Conservation (phyloP, 2,113 vertebrate species). For the Romanogobio albipinnatus region DNA sequence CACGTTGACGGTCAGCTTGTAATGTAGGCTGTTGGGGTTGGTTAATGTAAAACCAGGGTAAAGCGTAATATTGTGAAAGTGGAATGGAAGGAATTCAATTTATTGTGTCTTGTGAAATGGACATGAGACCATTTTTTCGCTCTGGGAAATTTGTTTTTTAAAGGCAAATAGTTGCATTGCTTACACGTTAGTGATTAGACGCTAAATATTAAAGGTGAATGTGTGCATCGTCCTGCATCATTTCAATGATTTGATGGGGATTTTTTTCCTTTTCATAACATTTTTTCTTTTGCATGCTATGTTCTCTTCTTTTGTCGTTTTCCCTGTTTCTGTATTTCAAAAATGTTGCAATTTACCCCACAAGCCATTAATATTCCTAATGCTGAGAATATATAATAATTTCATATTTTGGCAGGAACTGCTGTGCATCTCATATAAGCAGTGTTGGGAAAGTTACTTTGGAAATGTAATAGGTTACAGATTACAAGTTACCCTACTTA, state of each 20-base stretch:
- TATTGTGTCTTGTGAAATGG: not conserved
- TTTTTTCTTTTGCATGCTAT: not conserved
- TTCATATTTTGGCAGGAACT: not conserved
- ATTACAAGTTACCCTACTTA: too few relatives aligned
- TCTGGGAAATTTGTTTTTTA: not conserved
- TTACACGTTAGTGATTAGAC: too few relatives aligned
- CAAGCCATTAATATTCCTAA: not conserved
- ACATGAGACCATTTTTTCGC: not conserved
- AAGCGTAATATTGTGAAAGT: not conserved
- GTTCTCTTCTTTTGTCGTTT: not conserved
- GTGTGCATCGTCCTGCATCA: not conserved
- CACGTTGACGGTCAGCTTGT: not conserved
- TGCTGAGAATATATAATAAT: not conserved
- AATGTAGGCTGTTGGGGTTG: not conserved
- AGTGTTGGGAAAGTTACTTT: too few relatives aligned
- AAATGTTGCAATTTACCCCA: not conserved
- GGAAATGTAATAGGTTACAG: too few relatives aligned
- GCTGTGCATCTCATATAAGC: too few relatives aligned
- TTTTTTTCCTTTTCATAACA: too few relatives aligned
- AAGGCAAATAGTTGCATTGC: not conserved
- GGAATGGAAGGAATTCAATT: constrained; percentile 13
- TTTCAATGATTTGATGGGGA: too few relatives aligned
- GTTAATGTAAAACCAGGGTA: constrained; percentile 8
- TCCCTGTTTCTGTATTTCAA: not conserved
- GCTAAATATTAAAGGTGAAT: not conserved